Evolutionary conservation across 2,797 vertebrate species (phyloP).

Genomic region (Melanotaenia boesemani): DNA sequence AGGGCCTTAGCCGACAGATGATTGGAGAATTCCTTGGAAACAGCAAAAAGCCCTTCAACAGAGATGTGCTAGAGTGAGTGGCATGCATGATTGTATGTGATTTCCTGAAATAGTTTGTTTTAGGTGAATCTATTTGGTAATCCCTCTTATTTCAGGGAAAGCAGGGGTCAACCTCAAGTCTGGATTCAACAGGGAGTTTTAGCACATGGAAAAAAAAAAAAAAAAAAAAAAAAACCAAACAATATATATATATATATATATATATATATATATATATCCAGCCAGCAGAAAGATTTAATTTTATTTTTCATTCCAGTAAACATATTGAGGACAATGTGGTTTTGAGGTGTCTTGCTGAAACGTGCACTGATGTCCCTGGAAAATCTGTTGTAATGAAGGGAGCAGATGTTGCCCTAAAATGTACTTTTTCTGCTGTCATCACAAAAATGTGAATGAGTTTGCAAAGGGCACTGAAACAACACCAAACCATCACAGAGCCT

Average conservation of each 20-base stretch:
- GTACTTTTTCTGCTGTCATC: no score
- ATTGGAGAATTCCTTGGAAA: slow-evolving; percentile 98
- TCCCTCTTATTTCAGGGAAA: slow-evolving; percentile 8
- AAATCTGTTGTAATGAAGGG: no score
- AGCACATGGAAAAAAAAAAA: no score
- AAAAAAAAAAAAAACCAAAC: no score
- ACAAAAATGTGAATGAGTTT: no score
- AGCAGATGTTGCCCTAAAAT: no score
- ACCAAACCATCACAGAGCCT: no score
- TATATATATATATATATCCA: no score
- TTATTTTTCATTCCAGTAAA: slow-evolving; percentile 16
- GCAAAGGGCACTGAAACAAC: no score
- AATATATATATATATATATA: no score
- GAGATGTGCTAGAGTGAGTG: slow-evolving; percentile 88
- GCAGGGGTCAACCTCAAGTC: slow-evolving; percentile 8
- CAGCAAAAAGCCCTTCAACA: slow-evolving; percentile 99
- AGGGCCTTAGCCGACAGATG: slow-evolving; percentile 98
- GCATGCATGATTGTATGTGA: not conserved
- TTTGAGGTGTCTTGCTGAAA: slow-evolving; percentile 3
- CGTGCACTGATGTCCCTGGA: no score
- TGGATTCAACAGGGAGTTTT: not conserved
- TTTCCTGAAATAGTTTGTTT: not conserved
- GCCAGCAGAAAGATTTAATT: no score
- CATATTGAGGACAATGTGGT: slow-evolving; percentile 10
- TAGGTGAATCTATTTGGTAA: slow-evolving; percentile 12